Evolutionary conservation across 1,140 invertebrate species (phyloP).

Genomic region (Orchestia grillus): DNA sequence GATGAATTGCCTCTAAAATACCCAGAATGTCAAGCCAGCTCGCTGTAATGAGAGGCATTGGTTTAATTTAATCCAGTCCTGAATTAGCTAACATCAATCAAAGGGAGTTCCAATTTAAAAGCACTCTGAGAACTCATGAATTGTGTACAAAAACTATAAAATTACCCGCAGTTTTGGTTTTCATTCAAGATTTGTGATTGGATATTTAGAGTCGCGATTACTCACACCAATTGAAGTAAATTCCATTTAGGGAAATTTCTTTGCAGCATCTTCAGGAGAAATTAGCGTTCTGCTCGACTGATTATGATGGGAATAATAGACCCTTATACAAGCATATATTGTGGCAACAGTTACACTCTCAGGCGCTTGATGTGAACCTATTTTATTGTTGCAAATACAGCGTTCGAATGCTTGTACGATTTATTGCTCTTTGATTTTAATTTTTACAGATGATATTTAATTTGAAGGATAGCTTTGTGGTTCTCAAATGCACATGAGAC

Average conservation of each 20-base stretch:
- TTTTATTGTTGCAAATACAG: not conserved
- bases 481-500: not conserved
- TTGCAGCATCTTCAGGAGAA: not conserved
- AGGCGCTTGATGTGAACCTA: not conserved
- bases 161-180: not conserved
- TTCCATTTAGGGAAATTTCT: not conserved
- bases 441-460: not conserved
- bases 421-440: not conserved
- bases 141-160: not conserved
- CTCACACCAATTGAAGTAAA: not conserved
- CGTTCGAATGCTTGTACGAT: not conserved
- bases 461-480: not conserved
- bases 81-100: conserved; percentile 41
- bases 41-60: conserved; percentile 29
- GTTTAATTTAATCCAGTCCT: conserved; percentile 33
- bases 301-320: not conserved
- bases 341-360: not conserved
- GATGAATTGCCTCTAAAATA: conserved; percentile 36
- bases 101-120: not conserved
- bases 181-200: conserved; percentile 16
- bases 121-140: not conserved
- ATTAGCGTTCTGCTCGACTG: not conserved
- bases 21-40: conserved; percentile 5
- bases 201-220: not conserved
- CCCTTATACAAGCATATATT: not conserved